These are phyloP conservation scores for Pangasianodon hypophthalmus DNA, from an alignment of 2,113 vertebrate genomes.

Conservation along the genomic window DNA sequence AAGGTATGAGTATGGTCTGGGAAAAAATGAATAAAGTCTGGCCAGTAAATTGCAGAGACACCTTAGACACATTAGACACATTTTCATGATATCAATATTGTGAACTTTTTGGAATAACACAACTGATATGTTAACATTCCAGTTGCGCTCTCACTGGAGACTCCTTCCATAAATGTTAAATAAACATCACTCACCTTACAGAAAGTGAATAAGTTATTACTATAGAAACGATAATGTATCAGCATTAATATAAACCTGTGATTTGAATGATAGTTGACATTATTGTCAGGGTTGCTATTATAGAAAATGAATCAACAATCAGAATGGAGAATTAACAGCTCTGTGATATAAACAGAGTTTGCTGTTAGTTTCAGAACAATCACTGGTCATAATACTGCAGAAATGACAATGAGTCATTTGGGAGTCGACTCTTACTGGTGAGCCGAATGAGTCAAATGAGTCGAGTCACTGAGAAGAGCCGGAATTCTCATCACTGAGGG, in stretches of 20 bases:
- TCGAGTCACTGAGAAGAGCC: neutral
- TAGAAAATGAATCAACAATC: neutral
- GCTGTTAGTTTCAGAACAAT: neutral
- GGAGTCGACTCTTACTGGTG: neutral
- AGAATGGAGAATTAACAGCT: neutral
- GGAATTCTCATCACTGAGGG: neutral
- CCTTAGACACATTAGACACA: neutral
- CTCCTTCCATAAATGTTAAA: neutral
- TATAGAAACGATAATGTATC: neutral
- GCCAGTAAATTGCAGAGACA: neutral
- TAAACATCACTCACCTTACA: neutral
- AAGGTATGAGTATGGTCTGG: neutral
- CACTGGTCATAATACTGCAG: neutral
- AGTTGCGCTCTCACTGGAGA: neutral
- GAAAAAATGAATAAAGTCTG: neutral
- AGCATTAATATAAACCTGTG: neutral
- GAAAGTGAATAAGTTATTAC: neutral
- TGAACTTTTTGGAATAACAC: neutral
- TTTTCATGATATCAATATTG: neutral
- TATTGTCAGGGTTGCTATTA: neutral
- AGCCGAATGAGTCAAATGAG: neutral
- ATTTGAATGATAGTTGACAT: neutral
- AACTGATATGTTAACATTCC: neutral
- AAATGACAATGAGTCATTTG: neutral
- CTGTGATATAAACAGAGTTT: too few relatives aligned